phyloP scores from a whole-genome alignment of 1,140 invertebrate species.

The Archivesica marissinica region DNA sequence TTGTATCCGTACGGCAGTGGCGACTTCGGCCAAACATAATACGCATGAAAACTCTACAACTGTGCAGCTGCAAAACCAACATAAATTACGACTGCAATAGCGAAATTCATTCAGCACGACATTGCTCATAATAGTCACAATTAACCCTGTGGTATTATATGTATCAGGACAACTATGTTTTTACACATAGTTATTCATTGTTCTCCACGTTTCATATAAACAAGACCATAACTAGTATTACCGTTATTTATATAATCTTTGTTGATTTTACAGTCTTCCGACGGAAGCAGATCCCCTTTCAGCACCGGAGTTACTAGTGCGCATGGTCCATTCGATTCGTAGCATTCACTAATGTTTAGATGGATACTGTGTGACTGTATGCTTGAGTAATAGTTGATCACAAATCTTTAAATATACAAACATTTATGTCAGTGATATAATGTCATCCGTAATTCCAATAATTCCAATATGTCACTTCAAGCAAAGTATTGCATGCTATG shows the following conservation, averaged over 20 bases:
- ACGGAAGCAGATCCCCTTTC: background rate
- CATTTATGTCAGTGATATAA: background rate
- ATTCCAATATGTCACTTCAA: background rate
- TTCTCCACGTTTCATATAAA: background rate
- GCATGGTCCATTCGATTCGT: conserved; percentile 1
- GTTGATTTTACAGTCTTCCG: background rate
- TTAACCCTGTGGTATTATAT: background rate
- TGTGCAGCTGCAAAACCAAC: too few relatives aligned
- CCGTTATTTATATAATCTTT: background rate
- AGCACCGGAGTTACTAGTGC: background rate
- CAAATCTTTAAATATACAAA: background rate
- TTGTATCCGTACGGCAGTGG: too few relatives aligned
- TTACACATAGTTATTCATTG: background rate
- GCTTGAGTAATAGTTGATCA: background rate
- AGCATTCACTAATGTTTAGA: conserved; percentile 40
- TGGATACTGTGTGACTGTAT: background rate
- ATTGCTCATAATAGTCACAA: background rate
- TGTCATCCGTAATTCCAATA: background rate
- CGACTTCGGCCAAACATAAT: too few relatives aligned
- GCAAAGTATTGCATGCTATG: background rate
- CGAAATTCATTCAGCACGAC: background rate
- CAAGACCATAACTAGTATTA: background rate
- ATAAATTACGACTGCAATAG: too few relatives aligned
- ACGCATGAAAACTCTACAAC: too few relatives aligned
- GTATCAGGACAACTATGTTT: background rate